Percentiles rank a stretch among this genome's conserved stretches.
These are phyloP conservation scores for Colletes gigas DNA, from an alignment of 1,140 invertebrate genomes.

Conservation along the genomic window DNA sequence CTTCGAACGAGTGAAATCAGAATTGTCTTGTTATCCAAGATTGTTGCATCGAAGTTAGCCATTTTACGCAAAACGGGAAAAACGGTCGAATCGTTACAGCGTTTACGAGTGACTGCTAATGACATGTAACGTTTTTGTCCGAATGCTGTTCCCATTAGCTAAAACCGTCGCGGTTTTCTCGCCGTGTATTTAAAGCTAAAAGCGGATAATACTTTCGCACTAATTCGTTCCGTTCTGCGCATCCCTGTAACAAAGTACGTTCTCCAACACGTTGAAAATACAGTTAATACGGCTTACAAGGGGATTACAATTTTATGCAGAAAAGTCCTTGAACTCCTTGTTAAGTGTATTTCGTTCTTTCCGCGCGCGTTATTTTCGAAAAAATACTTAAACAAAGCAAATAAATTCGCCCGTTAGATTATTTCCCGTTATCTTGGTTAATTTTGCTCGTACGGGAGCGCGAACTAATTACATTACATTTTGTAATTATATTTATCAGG, in stretches of 20 bases:
- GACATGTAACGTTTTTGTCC: conserved; percentile 4
- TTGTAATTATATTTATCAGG: too few species aligned
- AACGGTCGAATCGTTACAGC: not conserved
- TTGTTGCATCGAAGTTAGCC: not conserved
- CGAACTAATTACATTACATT: too few species aligned
- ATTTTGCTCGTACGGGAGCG: too few species aligned
- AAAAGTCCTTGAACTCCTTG: not conserved
- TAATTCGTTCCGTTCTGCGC: not conserved
- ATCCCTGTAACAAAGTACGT: conserved; percentile 1
- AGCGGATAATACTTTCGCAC: conserved; percentile 34
- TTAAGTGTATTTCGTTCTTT: too few species aligned
- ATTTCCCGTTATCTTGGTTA: too few species aligned
- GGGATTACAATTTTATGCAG: conserved; percentile 12
- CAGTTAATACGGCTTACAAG: conserved; percentile 27
- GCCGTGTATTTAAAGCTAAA: conserved; percentile 27
- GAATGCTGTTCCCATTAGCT: conserved; percentile 19
- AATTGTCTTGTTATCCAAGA: too few species aligned
- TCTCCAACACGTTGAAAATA: conserved; percentile 8
- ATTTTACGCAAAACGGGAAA: too few species aligned
- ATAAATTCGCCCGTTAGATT: too few species aligned
- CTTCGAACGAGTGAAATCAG: too few species aligned
- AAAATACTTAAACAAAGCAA: too few species aligned
- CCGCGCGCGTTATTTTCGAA: too few species aligned
- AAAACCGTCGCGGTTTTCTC: conserved; percentile 26
- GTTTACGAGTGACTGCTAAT: conserved; percentile 9